Evolutionary conservation across 2,113 vertebrate genomes (phyloP).

Genomic region (Aegotheles bennettii): DNA sequence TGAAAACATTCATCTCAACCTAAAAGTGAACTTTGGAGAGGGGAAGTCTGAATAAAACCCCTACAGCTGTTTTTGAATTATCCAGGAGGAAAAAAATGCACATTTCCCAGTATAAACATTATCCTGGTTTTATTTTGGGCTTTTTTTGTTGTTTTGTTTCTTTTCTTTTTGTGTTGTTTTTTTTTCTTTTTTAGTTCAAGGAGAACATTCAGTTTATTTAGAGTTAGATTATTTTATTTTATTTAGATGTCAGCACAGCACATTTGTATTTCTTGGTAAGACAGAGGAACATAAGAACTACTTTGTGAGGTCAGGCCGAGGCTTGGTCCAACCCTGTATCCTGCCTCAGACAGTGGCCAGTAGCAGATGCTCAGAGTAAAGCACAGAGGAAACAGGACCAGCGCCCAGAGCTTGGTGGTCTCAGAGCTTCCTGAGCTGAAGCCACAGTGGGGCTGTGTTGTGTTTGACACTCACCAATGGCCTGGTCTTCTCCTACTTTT

Average conservation of each 20-base stretch:
- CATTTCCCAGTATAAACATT: conserved; percentile 59
- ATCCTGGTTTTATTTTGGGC: not conserved
- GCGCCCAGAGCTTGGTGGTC: not conserved
- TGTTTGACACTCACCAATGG: not conserved
- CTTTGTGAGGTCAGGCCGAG: not conserved
- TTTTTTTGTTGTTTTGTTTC: not conserved
- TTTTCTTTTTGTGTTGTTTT: not conserved
- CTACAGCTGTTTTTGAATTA: conserved; percentile 61
- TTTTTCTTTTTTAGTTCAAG: conserved; percentile 16
- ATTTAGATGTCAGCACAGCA: conserved; percentile 24
- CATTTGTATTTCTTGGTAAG: conserved; percentile 35
- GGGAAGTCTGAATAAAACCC: conserved; percentile 40
- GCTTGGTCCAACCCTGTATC: not conserved
- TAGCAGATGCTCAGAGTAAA: conserved; percentile 5
- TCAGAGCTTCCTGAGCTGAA: not conserved
- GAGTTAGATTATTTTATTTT: conserved; percentile 31
- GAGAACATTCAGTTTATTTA: conserved; percentile 53
- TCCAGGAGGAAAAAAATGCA: conserved; percentile 34
- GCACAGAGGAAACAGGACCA: not conserved
- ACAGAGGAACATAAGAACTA: not conserved
- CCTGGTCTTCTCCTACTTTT: not conserved
- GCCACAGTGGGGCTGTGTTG: not conserved
- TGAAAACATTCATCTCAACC: conserved; percentile 50
- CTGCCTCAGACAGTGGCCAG: not conserved
- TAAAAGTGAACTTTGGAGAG: conserved; percentile 39